These are phyloP conservation scores for Drosophila elegans DNA, from an alignment of 1,140 invertebrate species.

Conservation along the genomic window DNA sequence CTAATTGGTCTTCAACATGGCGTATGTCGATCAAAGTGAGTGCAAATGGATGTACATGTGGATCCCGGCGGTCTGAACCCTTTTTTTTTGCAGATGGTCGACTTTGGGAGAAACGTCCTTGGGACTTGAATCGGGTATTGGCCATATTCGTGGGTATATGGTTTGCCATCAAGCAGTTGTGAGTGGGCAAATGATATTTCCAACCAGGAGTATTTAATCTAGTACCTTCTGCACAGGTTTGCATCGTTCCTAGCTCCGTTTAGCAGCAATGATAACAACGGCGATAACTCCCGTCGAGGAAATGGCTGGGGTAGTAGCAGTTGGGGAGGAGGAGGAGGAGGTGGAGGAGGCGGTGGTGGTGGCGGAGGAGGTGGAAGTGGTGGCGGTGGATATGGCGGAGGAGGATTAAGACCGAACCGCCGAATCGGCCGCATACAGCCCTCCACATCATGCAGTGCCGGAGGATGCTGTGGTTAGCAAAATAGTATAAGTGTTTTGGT, in stretches of 20 bases:
- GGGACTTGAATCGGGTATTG: constrained; percentile 54
- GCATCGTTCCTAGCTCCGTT: constrained; percentile 65
- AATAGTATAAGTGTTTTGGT: constrained; percentile 2
- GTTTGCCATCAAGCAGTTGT: constrained; percentile 65
- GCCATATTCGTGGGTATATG: constrained; percentile 62
- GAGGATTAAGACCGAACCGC: constrained; percentile 61
- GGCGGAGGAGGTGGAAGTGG: constrained; percentile 51
- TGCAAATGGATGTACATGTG: not conserved
- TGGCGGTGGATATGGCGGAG: constrained; percentile 44
- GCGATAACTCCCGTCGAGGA: constrained; percentile 27
- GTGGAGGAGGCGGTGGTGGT: not conserved
- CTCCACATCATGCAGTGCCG: constrained; percentile 33
- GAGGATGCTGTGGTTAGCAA: constrained; percentile 52
- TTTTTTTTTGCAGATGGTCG: constrained; percentile 54
- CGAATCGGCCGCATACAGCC: constrained; percentile 65
- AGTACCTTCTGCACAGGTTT: constrained; percentile 26
- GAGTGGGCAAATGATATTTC: constrained; percentile 10
- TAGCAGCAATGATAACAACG: constrained; percentile 33
- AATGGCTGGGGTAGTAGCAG: constrained; percentile 17
- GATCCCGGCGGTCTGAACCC: not conserved
- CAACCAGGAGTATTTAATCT: not conserved
- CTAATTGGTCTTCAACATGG: constrained; percentile 15
- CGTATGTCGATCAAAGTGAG: constrained; percentile 53
- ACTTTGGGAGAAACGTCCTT: constrained; percentile 70
- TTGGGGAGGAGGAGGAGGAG: constrained; percentile 15